Evolutionary conservation across 2,113 vertebrate genomes (phyloP).

Genomic region (Barbus barbus): DNA sequence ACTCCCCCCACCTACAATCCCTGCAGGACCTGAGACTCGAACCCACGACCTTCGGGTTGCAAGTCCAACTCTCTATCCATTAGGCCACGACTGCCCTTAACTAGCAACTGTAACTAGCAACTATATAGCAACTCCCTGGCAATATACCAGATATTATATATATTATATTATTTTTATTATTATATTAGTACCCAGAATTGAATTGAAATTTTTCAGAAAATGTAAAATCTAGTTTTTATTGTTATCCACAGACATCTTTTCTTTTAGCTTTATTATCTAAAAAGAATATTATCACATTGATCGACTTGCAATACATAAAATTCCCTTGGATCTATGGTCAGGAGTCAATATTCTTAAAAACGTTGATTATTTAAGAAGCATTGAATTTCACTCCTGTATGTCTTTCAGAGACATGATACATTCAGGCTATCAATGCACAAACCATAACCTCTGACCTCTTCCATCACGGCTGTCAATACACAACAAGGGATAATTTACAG

Average conservation of each 20-base stretch:
- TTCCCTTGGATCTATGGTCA: not conserved
- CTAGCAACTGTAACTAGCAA: too few relatives aligned
- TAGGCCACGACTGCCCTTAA: too few relatives aligned
- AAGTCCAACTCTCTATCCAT: too few relatives aligned
- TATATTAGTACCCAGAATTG: too few relatives aligned
- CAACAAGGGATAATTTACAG: constrained; percentile 65
- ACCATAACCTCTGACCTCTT: constrained; percentile 12
- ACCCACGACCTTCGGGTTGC: too few relatives aligned
- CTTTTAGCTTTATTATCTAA: not conserved
- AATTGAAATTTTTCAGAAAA: too few relatives aligned
- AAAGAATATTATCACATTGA: not conserved
- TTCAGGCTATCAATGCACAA: not conserved
- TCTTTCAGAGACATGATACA: not conserved
- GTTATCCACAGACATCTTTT: not conserved
- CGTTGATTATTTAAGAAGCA: not conserved
- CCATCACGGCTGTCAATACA: constrained; percentile 58
- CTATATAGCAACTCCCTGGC: too few relatives aligned
- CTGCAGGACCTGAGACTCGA: too few relatives aligned
- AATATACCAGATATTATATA: too few relatives aligned
- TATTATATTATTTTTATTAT: too few relatives aligned
- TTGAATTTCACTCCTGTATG: not conserved
- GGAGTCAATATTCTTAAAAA: not conserved
- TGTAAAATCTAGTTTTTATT: not conserved
- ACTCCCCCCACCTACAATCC: too few relatives aligned
- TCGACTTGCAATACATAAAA: not conserved